phyloP scores from a whole-genome alignment of 1,140 invertebrate species.

The Tigriopus japonicus region DNA sequence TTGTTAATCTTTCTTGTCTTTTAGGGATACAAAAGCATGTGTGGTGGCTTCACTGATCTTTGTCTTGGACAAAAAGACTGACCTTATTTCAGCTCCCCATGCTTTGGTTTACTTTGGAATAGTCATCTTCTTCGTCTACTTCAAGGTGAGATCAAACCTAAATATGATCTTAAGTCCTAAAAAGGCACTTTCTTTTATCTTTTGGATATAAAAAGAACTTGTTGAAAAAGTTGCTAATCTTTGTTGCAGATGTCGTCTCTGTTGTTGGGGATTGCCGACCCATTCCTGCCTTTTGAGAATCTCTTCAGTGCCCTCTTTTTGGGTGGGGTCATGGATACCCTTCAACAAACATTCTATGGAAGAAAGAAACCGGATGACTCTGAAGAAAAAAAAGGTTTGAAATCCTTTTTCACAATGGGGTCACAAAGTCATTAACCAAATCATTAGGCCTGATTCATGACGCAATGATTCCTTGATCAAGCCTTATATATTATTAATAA shows the following conservation, averaged over 20 bases:
- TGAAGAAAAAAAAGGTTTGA: conserved; percentile 15
- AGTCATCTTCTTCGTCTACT: conserved; percentile 98
- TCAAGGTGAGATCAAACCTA: conserved; percentile 44
- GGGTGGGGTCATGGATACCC: conserved; percentile 92
- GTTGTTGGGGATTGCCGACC: conserved; percentile 89
- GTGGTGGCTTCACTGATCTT: conserved; percentile 87
- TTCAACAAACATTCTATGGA: conserved; percentile 28
- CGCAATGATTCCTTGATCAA: too few relatives aligned
- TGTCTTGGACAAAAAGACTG: conserved; percentile 86
- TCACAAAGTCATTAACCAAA: too few relatives aligned
- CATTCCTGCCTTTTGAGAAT: conserved; percentile 96
- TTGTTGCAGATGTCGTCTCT: conserved; percentile 60
- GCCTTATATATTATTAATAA: too few relatives aligned
- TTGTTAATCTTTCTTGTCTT: conserved; percentile 25
- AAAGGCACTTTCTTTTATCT: too few relatives aligned
- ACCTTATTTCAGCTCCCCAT: conserved; percentile 86
- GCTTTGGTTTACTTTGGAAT: conserved; percentile 92
- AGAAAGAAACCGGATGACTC: conserved; percentile 20
- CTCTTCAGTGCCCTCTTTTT: conserved; percentile 89
- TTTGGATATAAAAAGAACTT: neutral
- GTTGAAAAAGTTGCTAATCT: neutral
- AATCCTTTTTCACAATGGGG: too few relatives aligned
- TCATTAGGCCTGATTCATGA: too few relatives aligned
- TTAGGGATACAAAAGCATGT: conserved; percentile 86
- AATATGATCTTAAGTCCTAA: too few relatives aligned